Conservation (phyloP, 2,888 invertebrate species). For the Choristoneura rosaceana region DNA sequence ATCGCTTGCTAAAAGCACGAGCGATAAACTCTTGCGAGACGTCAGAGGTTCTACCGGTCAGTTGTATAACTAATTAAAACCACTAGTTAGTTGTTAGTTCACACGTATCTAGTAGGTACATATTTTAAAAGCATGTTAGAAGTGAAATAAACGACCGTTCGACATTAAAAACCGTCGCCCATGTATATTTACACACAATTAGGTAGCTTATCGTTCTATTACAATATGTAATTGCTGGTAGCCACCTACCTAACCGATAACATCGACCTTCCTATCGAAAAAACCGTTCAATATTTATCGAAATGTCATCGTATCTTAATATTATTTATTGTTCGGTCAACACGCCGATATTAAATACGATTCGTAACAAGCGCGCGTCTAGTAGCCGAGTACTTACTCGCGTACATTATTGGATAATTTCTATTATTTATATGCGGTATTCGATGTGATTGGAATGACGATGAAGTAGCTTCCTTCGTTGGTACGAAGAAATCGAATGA, state of each 20-base stretch:
- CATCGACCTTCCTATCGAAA: conserved; percentile 77
- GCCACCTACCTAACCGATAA: conserved; percentile 65
- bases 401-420: conserved; percentile 83
- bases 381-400: conserved; percentile 57
- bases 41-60: too few species aligned
- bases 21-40: too few species aligned
- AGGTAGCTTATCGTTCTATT: conserved; percentile 75
- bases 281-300: conserved; percentile 72
- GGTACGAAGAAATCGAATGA: conserved; percentile 70
- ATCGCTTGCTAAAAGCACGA: too few species aligned
- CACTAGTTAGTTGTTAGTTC: not conserved
- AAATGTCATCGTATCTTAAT: conserved; percentile 68
- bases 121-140: not conserved
- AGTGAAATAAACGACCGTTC: conserved; percentile 17
- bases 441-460: conserved; percentile 69
- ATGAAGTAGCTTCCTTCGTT: conserved; percentile 74
- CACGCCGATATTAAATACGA: conserved; percentile 64
- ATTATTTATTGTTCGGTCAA: conserved; percentile 64
- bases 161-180: conserved; percentile 42
- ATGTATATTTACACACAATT: conserved; percentile 58
- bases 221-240: conserved; percentile 76
- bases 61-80: not conserved
- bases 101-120: too few species aligned
- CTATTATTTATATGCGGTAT: conserved; percentile 83
- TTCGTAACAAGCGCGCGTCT: conserved; percentile 68